Base-by-base conservation (phyloP, 2,888 invertebrate genomes). In the Seladonia tumulorum region DNA sequence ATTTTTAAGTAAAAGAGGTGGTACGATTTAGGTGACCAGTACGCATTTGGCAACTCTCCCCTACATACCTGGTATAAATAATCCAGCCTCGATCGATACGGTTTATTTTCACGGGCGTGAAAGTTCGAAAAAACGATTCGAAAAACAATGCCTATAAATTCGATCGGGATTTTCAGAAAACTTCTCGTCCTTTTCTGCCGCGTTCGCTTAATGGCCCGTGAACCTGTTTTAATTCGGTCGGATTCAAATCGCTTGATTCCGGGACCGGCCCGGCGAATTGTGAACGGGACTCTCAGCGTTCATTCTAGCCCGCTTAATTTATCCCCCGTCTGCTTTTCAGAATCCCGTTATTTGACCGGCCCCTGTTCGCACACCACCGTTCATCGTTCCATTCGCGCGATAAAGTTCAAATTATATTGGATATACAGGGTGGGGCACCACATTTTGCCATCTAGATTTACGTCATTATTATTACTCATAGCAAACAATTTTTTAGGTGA, bases 401-500 rank as follows among this genome's bases (percentile, higher is more conserved):
- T 93, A 92, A 93, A 94, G 93, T 93, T 93, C 92, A 91, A 93
- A 93, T 94, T 49, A 49, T 49, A 18, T 18, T 49, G 7, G 18
- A 49, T 29, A 29, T 1, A 29, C 29, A 29, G 29, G 29, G 29
- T 29, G n/a, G n/a, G n/a, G n/a, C n/a, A n/a, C n/a, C n/a, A n/a
- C n/a, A n/a, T n/a, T n/a, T n/a, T n/a, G n/a, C n/a, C n/a, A n/a
- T n/a, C n/a, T n/a, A n/a, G n/a, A n/a, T n/a, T n/a, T n/a, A n/a
- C n/a, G n/a, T n/a, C n/a, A n/a, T n/a, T n/a, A n/a, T n/a, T n/a
- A n/a, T n/a, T n/a, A n/a, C n/a, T n/a, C n/a, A n/a, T n/a, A n/a
- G n/a, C n/a, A n/a, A n/a, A n/a, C n/a, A n/a, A n/a, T n/a, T n/a
- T n/a, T n/a, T n/a, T n/a, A n/a, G n/a, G n/a, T n/a, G n/a, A n/a